Conservation (phyloP, 2,888 invertebrate species). For the Dolichomitus sp. region DNA sequence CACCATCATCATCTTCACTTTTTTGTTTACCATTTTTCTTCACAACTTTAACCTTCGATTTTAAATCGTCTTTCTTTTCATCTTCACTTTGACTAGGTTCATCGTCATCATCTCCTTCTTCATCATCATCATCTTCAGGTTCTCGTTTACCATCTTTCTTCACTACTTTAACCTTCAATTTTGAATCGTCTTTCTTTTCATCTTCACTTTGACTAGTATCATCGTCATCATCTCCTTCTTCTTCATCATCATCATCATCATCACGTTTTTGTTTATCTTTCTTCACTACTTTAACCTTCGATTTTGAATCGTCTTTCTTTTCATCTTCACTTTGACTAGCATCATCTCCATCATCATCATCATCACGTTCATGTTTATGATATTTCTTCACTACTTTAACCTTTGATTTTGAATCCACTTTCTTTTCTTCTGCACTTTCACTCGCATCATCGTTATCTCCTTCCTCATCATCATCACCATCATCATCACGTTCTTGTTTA, state of each 20-base stretch:
- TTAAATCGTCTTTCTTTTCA: conserved; percentile 35
- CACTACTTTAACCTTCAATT: conserved; percentile 32
- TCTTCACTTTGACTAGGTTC: background rate
- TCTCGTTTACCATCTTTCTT: conserved; percentile 29
- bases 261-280: conserved; percentile 38
- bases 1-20: conserved; percentile 19
- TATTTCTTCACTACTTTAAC: conserved; percentile 29
- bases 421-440: background rate
- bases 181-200: conserved; percentile 30
- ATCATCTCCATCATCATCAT: conserved; percentile 38
- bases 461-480: conserved; percentile 38
- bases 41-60: conserved; percentile 37
- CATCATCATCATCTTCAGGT: conserved; percentile 35
- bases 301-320: conserved; percentile 33
- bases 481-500: conserved; percentile 27
- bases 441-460: conserved; percentile 28
- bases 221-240: conserved; percentile 57
- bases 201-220: background rate
- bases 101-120: conserved; percentile 57
- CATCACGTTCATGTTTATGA: conserved; percentile 31
- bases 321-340: background rate
- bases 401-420: conserved; percentile 34
- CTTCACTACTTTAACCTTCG: conserved; percentile 35
- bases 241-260: conserved; percentile 37
- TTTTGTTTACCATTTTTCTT: conserved; percentile 28